Evolutionary conservation across 2,113 vertebrate genomes (phyloP), one percentile per base, ranked within the genome.

Genomic region (Diadophis punctatus): DNA sequence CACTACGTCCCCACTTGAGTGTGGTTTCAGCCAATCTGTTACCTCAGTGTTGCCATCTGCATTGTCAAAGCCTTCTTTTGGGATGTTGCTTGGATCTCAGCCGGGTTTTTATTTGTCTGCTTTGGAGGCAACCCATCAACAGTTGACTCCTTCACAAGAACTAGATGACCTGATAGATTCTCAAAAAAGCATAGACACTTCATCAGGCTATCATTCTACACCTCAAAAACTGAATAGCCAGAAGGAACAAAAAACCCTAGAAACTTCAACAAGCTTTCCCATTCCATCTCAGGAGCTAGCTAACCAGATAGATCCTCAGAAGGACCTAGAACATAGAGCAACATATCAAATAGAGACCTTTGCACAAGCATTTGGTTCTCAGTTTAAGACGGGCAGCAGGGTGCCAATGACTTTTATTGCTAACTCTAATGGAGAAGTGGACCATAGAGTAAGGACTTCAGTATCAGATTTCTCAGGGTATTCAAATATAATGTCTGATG

Each of bases 381-480:
- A 99, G 98, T 99, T 99, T 97, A 99, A 99, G 98, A 98, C 98
- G 96, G 99, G 99, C 96, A 98, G 98, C 97, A 98, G 98, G 97
- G 99, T 99, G 98, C 99, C 99, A 96, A 98, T 99, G 97, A 97
- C 98, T 97, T 99, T 99, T 95, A 97, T 98, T 95, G 95, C 96
- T 94, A 99, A 99, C 98, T 98, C 98, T 92, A 98, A 97, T 95
- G 97, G 98, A 97, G 98, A 99, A 97, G 98, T 99, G 94, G 98
- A 99, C 98, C 99, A 99, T 97, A 98, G 99, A 97, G 98, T 99
- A 98, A 98, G 98, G 98, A 99, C 99, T 98, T 98, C 99, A 93
- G 98, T 99, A 97, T 98, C 99, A 98, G 99, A 99, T 99, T 99
- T 99, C 99, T 99, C 99, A 99, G 99, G 99, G 99, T 99, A 99